Percentiles rank a stretch among this genome's conserved stretches.
Conservation (phyloP, 2,888 invertebrate species). For the Drosophila niveifrons region DNA sequence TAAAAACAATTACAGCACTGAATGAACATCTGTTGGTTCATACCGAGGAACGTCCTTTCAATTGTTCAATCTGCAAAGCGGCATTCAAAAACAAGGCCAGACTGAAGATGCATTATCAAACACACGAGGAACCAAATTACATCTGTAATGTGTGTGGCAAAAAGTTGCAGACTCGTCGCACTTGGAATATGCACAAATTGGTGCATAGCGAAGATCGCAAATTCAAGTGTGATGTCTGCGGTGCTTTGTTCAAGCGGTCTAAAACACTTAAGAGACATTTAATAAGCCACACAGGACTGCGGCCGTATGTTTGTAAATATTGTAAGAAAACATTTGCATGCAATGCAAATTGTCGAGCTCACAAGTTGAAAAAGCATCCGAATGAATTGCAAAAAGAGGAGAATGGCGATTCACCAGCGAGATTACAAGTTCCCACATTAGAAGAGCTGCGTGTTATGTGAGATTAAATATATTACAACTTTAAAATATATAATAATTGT, state of each 20-base stretch:
- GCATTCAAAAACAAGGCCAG: slow-evolving; percentile 83
- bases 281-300: slow-evolving; percentile 83
- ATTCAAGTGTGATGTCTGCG: slow-evolving; percentile 84
- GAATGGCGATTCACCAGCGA: slow-evolving; percentile 65
- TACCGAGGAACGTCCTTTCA: slow-evolving; percentile 85
- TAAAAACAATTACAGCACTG: slow-evolving; percentile 86
- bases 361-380: slow-evolving; percentile 84
- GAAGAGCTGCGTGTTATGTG: slow-evolving; percentile 83
- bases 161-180: slow-evolving; percentile 85
- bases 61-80: slow-evolving; percentile 84
- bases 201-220: slow-evolving; percentile 83
- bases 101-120: slow-evolving; percentile 84
- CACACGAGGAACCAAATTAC: slow-evolving; percentile 84
- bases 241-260: slow-evolving; percentile 83
- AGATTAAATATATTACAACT: slow-evolving; percentile 22
- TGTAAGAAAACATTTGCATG: slow-evolving; percentile 84
- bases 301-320: slow-evolving; percentile 84
- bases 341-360: slow-evolving; percentile 85
- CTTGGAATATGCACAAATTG: slow-evolving; percentile 85
- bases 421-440: slow-evolving; percentile 81
- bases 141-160: slow-evolving; percentile 85
- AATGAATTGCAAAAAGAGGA: slow-evolving; percentile 82
- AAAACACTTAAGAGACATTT: slow-evolving; percentile 85
- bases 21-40: slow-evolving; percentile 86
- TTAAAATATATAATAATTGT: background rate